phyloP scores from a whole-genome alignment of 2,113 vertebrate species.

The Etheostoma cragini region DNA sequence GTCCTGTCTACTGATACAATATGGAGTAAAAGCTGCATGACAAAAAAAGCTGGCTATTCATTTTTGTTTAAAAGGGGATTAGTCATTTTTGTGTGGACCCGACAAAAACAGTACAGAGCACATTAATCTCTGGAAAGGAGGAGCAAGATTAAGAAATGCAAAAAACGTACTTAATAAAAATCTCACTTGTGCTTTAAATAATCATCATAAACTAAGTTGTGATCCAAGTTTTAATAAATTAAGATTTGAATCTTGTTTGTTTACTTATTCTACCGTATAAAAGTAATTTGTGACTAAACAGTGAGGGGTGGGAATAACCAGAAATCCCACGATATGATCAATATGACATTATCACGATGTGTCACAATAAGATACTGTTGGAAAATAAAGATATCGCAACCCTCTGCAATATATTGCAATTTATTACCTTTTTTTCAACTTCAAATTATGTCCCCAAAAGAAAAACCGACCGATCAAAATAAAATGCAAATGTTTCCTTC shows the following conservation, averaged over 20 bases:
- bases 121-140: constrained; percentile 4
- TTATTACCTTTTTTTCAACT: no score
- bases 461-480: no score
- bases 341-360: no score
- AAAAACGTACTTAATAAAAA: background rate
- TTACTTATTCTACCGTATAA: background rate
- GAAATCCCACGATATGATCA: no score
- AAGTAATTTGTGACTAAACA: background rate
- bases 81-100: background rate
- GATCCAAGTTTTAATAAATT: background rate
- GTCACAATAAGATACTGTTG: no score
- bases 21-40: background rate
- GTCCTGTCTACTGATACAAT: constrained; percentile 30
- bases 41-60: constrained; percentile 8
- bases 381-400: no score
- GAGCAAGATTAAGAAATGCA: background rate
- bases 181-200: background rate
- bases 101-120: background rate
- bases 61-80: constrained; percentile 28
- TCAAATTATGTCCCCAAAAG: no score
- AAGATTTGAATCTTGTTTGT: background rate
- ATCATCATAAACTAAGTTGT: no score
- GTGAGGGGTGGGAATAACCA: no score
- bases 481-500: no score
- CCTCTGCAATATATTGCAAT: no score